Evolutionary conservation across 2,113 vertebrate genomes (phyloP), one percentile per base, ranked within the genome.

Genomic region (Elachura formosa): DNA sequence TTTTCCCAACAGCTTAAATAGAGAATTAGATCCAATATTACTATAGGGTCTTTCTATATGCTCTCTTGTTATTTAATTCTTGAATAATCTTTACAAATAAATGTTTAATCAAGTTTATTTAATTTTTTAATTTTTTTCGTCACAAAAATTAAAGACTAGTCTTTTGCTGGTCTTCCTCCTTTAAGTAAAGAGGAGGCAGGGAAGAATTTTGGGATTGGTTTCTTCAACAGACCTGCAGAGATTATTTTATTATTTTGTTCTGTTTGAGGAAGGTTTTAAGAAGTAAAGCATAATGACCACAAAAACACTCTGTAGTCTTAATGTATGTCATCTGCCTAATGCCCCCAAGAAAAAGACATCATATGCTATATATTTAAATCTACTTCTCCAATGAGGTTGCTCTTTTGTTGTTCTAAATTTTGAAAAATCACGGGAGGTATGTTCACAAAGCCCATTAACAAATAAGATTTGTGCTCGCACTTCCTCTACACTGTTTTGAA

Each of bases 381-480:
- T 63, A 31, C 11, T 94, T 76, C 80, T 84, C 66, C 87, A 90
- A 73, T 87, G 64, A 84, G 61, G 33, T 76, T 79, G 66, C 34
- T 79, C 33, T 34, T 87, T 78, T 81, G 31, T 74, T 62, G 2
- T 75, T 83, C 83, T 75, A 89, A 71, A 87, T 87, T 77, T 55
- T 87, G 74, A 82, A 89, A 94, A 91, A 89, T 93, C 73, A 49
- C 55, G 79, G 83, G 90, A 88, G 40, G 43, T 68, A 92, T 67
- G 84, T 92, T 91, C 96, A 91, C 56, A 95, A 83, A 95, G 71
- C 33, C 86, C 75, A 87, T 93, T 96, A 96, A 96, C 94, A 96
- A 97, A 96, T 94, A 96, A 82, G 46, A 63, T 86, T 96, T 96
- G 74, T 86, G 56, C 93, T 97, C 75, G 69, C 82, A 89, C 93